These are phyloP conservation scores for Polietes domitor DNA, from an alignment of 2,888 invertebrate genomes.

Conservation along the genomic window DNA sequence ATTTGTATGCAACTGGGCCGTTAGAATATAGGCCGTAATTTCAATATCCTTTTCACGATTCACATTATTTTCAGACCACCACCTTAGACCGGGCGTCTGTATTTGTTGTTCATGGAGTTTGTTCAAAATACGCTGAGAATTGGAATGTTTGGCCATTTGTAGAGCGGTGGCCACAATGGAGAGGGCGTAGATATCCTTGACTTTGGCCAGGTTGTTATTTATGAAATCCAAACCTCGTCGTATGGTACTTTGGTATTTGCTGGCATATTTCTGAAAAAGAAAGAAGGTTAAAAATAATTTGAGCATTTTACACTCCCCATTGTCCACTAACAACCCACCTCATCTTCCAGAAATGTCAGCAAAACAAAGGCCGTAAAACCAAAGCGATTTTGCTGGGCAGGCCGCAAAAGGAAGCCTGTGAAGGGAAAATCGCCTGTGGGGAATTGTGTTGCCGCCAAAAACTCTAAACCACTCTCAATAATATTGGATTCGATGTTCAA, in stretches of 20 bases:
- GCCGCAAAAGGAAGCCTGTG: constrained; percentile 83
- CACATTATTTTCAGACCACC: constrained; percentile 87
- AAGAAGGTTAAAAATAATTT: not conserved
- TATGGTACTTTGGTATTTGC: constrained; percentile 84
- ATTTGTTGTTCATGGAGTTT: constrained; percentile 78
- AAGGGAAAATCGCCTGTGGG: constrained; percentile 89
- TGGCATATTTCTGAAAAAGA: constrained; percentile 68
- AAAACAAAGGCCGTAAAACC: constrained; percentile 90
- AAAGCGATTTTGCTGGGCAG: constrained; percentile 84
- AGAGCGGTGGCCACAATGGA: constrained; percentile 90
- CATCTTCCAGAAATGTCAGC: constrained; percentile 86
- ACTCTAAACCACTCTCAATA: constrained; percentile 85
- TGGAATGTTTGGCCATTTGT: constrained; percentile 87
- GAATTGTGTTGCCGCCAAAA: constrained; percentile 86
- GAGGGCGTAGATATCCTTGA: constrained; percentile 87
- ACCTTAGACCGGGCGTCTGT: constrained; percentile 83
- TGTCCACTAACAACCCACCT: not conserved
- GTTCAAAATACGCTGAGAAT: constrained; percentile 84
- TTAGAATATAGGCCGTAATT: constrained; percentile 92
- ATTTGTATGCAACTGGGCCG: constrained; percentile 84
- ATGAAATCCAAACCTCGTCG: constrained; percentile 90
- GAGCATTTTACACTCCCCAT: not conserved
- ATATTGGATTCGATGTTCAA: constrained; percentile 86
- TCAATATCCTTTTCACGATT: constrained; percentile 85
- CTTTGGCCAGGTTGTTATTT: constrained; percentile 85